Conservation (phyloP, 2,888 invertebrate species). For the Athripsodes cinereus region DNA sequence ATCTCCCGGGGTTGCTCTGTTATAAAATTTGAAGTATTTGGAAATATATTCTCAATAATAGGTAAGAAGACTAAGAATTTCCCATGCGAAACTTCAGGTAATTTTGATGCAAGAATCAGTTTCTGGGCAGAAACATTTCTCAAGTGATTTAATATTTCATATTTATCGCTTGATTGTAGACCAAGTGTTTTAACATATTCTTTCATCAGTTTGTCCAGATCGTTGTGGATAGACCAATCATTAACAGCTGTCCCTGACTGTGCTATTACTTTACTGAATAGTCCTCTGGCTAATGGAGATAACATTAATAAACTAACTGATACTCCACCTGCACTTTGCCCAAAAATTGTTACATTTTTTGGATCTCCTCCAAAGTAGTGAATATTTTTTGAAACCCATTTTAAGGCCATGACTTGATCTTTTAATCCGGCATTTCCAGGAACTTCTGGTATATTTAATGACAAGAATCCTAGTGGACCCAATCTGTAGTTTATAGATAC, state of each 20-base stretch:
- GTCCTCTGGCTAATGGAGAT: not conserved
- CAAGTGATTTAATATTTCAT: constrained; percentile 5
- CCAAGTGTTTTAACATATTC: constrained; percentile 12
- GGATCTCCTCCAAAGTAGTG: constrained; percentile 17
- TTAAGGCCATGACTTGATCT: constrained; percentile 20
- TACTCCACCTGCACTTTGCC: constrained; percentile 20
- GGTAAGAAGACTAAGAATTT: constrained; percentile 33
- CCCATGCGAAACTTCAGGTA: too few species aligned
- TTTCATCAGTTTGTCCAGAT: constrained; percentile 6
- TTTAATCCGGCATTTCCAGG: constrained; percentile 23
- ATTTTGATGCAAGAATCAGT: not conserved
- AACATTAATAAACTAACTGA: constrained; percentile 7
- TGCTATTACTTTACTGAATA: constrained; percentile 10
- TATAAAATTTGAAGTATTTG: constrained; percentile 32
- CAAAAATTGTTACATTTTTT: constrained; percentile 19
- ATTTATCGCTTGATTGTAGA: constrained; percentile 6
- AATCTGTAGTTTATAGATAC: constrained; percentile 21
- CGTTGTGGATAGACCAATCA: constrained; percentile 9
- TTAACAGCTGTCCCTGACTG: constrained; percentile 7
- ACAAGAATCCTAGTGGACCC: constrained; percentile 18
- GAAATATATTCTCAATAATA: constrained; percentile 34
- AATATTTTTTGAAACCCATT: constrained; percentile 21
- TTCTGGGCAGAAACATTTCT: not conserved
- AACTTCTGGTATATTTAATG: constrained; percentile 14
- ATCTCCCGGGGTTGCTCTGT: constrained; percentile 34